Evolutionary conservation across 2,797 vertebrate species (phyloP).

Genomic region (Falco biarmicus): DNA sequence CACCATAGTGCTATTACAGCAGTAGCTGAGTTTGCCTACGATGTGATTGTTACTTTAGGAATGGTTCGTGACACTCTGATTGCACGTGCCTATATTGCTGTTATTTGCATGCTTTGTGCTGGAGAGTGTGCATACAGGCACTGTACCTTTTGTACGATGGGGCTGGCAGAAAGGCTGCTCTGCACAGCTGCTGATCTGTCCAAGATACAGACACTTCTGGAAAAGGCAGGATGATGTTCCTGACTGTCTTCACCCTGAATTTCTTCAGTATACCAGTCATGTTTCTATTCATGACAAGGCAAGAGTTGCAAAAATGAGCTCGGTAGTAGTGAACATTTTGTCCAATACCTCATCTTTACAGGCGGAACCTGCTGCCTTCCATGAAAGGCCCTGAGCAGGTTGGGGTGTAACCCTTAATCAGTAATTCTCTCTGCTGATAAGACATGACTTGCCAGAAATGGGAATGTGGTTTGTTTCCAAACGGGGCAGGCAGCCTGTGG

Average conservation of each 20-base stretch:
- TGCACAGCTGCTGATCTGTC: background rate
- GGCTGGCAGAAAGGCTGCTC: background rate
- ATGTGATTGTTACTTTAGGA: background rate
- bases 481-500: accelerated
- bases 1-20: background rate
- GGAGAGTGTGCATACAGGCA: background rate
- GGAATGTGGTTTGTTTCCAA: background rate
- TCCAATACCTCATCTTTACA: accelerated
- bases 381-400: background rate
- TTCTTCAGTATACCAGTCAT: accelerated
- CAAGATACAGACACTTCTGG: background rate
- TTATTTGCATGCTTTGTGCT: background rate
- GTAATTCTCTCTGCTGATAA: background rate
- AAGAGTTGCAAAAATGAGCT: background rate
- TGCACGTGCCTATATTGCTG: background rate
- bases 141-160: background rate
- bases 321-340: background rate
- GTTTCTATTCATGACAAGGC: accelerated
- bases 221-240: background rate
- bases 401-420: background rate
- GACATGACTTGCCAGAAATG: background rate
- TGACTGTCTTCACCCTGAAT: background rate
- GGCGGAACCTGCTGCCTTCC: background rate
- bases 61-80: background rate
- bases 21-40: background rate